These are phyloP conservation scores for Potamilus streckersoni DNA, from an alignment of 1,140 invertebrate species.

Conservation along the genomic window DNA sequence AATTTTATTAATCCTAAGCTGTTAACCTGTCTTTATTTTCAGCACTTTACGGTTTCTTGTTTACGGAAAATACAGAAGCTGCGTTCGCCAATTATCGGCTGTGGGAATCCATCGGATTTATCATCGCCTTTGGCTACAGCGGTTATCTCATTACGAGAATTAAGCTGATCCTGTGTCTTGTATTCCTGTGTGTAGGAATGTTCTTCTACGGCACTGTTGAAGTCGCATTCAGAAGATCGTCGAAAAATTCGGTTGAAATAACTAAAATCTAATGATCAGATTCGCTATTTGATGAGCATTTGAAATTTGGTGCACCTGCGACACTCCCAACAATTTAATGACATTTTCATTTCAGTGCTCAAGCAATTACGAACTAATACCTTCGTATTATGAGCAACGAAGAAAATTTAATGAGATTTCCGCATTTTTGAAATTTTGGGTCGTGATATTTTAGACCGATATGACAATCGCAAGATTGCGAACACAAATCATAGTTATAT, in stretches of 20 bases:
- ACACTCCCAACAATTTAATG: too few relatives aligned
- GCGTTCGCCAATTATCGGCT: constrained; percentile 97
- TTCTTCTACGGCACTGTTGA: constrained; percentile 87
- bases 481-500: too few relatives aligned
- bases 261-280: constrained; percentile 1
- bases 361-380: too few relatives aligned
- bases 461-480: too few relatives aligned
- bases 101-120: constrained; percentile 89
- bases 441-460: too few relatives aligned
- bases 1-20: too few relatives aligned
- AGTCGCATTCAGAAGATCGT: constrained; percentile 62
- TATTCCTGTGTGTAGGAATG: constrained; percentile 82
- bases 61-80: constrained; percentile 88
- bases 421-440: too few relatives aligned
- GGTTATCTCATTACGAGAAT: constrained; percentile 86
- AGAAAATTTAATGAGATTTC: too few relatives aligned
- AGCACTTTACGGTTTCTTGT: constrained; percentile 93
- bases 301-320: too few relatives aligned
- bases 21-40: constrained; percentile 44
- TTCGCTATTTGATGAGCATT: neutral
- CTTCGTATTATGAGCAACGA: too few relatives aligned
- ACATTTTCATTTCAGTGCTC: too few relatives aligned
- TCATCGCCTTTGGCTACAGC: constrained; percentile 85
- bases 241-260: neutral
- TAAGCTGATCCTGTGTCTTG: constrained; percentile 89